These are phyloP conservation scores for Euglossa dilemma DNA, from an alignment of 1,140 invertebrate species.

Conservation along the genomic window DNA sequence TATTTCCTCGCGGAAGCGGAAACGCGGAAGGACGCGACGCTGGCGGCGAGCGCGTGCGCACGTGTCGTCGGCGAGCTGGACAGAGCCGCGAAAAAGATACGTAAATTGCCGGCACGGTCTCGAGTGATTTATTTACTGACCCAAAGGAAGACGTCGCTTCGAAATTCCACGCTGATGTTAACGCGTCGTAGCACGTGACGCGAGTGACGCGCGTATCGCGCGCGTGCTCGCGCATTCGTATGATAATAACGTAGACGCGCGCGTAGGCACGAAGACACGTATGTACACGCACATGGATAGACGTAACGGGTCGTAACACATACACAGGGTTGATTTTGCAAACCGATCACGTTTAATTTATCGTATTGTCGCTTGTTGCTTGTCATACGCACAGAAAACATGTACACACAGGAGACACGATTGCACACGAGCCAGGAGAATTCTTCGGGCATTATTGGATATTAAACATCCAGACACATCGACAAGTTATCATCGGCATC, in stretches of 20 bases:
- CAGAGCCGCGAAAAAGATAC: background rate
- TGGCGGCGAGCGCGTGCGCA: background rate
- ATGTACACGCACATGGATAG: no score
- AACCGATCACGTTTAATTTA: slow-evolving; percentile 23
- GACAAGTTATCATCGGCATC: background rate
- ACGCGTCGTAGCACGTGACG: background rate
- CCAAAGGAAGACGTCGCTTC: slow-evolving; percentile 29
- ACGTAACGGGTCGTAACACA: background rate
- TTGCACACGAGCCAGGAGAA: background rate
- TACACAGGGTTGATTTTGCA: background rate
- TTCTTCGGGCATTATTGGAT: background rate
- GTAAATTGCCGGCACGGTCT: background rate
- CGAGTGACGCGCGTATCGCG: background rate
- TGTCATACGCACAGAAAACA: slow-evolving; percentile 14
- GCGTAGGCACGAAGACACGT: background rate
- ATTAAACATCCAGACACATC: background rate
- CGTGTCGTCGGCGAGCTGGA: background rate
- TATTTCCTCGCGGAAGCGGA: slow-evolving; percentile 21
- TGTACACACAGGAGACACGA: slow-evolving; percentile 20
- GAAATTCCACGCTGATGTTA: background rate
- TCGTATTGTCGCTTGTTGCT: slow-evolving; percentile 7
- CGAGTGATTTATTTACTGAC: slow-evolving; percentile 9
- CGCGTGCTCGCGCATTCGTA: background rate
- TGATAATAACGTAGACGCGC: background rate
- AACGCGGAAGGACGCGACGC: background rate